phyloP scores from a whole-genome alignment of 1,140 invertebrate genomes.

The Linepithema humile region DNA sequence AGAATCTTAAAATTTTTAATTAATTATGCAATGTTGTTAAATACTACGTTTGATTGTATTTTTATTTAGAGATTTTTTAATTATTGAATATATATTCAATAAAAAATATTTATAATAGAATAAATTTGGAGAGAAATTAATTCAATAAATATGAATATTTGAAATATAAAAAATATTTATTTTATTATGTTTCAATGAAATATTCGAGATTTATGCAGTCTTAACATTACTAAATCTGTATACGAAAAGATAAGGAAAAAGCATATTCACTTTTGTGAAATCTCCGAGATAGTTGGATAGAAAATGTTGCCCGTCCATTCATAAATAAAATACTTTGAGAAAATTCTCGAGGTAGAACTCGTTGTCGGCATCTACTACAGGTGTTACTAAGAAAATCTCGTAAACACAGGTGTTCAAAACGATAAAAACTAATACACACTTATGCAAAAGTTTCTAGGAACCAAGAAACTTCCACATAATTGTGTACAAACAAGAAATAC shows the following conservation, averaged over 20 bases:
- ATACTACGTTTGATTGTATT: not conserved
- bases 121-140: not conserved
- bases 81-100: too few relatives aligned
- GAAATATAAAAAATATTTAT: not conserved
- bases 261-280: constrained; percentile 29
- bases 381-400: constrained; percentile 38
- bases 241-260: not conserved
- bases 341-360: constrained; percentile 49
- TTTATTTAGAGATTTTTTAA: not conserved
- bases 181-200: not conserved
- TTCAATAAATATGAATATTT: not conserved
- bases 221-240: too few relatives aligned
- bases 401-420: constrained; percentile 44
- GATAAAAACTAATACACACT: constrained; percentile 11
- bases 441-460: constrained; percentile 26
- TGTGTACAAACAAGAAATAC: not conserved
- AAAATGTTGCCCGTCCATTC: constrained; percentile 26
- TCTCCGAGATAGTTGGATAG: constrained; percentile 27
- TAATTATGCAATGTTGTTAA: not conserved
- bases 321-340: constrained; percentile 52
- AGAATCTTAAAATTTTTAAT: not conserved
- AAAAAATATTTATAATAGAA: not conserved
- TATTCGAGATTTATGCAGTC: too few relatives aligned
- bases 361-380: constrained; percentile 42
- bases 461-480: not conserved